These are phyloP conservation scores for Epinephelus lanceolatus DNA, from an alignment of 2,113 vertebrate species.

Conservation along the genomic window DNA sequence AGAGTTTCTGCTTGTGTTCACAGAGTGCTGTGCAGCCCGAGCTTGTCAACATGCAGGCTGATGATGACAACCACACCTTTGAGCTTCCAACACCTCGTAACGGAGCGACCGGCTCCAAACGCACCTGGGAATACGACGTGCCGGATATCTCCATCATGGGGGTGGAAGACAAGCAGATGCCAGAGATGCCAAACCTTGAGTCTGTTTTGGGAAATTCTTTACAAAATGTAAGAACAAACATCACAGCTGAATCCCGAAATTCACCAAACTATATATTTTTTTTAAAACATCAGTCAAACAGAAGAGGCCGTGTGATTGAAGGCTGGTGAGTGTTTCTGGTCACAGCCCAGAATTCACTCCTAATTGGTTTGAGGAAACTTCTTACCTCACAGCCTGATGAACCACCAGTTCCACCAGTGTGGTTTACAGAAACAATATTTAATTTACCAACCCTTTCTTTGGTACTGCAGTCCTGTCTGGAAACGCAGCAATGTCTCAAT, in stretches of 20 bases:
- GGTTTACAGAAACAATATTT: no score
- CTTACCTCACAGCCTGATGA: no score
- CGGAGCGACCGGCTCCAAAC: neutral
- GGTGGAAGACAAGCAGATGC: conserved; percentile 59
- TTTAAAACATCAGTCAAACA: neutral
- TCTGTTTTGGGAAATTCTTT: conserved; percentile 72
- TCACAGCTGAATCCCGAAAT: no score
- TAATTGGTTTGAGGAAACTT: no score
- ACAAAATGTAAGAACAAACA: conserved; percentile 66
- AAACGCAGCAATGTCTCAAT: no score
- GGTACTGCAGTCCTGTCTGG: no score
- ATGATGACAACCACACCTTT: neutral
- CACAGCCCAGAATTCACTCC: no score
- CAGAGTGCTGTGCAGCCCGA: conserved; percentile 45
- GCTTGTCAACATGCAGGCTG: neutral
- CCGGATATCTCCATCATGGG: conserved; percentile 40
- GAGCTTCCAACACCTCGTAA: conserved; percentile 21
- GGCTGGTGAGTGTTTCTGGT: no score
- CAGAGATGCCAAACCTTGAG: conserved; percentile 79
- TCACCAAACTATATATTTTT: no score
- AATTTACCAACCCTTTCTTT: no score
- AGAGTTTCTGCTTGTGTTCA: neutral
- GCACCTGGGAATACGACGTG: conserved; percentile 49
- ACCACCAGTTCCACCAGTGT: no score
- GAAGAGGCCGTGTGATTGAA: neutral